These are phyloP conservation scores for Eretmochelys imbricata DNA, from an alignment of 2,113 vertebrate species.

Conservation along the genomic window DNA sequence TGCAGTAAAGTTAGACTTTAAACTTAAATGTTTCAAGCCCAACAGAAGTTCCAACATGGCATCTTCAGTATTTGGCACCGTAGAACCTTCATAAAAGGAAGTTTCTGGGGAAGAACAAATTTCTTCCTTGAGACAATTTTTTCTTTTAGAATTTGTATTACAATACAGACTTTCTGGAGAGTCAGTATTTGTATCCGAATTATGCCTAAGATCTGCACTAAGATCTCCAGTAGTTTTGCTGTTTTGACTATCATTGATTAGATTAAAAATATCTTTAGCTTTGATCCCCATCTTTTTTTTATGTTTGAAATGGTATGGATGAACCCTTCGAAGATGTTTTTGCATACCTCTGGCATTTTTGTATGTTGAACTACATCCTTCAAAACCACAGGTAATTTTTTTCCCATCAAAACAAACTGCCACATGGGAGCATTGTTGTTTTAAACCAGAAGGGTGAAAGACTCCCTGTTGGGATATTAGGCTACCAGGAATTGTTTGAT, in stretches of 20 bases:
- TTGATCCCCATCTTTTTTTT: constrained; percentile 82
- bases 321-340: constrained; percentile 88
- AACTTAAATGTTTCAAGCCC: constrained; percentile 89
- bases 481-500: constrained; percentile 67
- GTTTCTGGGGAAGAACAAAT: constrained; percentile 76
- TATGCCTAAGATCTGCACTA: constrained; percentile 71
- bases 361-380: constrained; percentile 90
- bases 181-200: constrained; percentile 74
- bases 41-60: constrained; percentile 88
- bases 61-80: constrained; percentile 78
- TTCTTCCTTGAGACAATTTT: constrained; percentile 65
- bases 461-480: constrained; percentile 76
- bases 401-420: constrained; percentile 91
- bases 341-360: constrained; percentile 88
- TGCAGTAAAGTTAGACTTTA: constrained; percentile 77
- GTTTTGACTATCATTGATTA: constrained; percentile 58
- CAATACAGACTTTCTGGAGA: constrained; percentile 71
- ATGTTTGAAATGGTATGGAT: constrained; percentile 86
- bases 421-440: constrained; percentile 77
- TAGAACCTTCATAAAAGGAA: constrained; percentile 73
- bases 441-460: constrained; percentile 70
- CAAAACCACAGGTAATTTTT: constrained; percentile 90
- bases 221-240: constrained; percentile 64
- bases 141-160: constrained; percentile 65
- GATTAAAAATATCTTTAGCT: constrained; percentile 64